Base-by-base conservation (phyloP, 2,888 invertebrate species). In the Acrobasis repandana region DNA sequence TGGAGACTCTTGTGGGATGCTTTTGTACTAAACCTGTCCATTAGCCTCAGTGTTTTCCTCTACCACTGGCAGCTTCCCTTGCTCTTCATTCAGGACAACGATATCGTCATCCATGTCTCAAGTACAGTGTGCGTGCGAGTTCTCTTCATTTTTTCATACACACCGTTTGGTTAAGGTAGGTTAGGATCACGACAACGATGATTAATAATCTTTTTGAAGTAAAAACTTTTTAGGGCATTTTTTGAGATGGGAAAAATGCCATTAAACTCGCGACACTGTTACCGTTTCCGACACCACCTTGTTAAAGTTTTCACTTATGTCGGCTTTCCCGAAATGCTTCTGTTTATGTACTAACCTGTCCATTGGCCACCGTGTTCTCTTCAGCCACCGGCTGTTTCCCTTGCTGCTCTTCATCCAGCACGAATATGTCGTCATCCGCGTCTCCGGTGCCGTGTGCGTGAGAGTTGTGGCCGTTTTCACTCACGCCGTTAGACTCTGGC, bases 351-450 rank as follows among this genome's bases (percentile, higher is more conserved):
- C 9, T 61, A 14, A 85, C 88, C 74, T 79, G 82, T 62, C 80
- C 82, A 50, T 49, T 49, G 9, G 67, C 57, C 33, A 61, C 68
- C 0, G 50, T 63, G 60, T 82, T 88, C 2, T 89, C 86, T 0
- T 88, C 88, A 0, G 68, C 65, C 0, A 69, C 61, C 18, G 82
- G 80, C 0, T 67, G 61, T 62, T 77, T 86, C 2, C 72, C 72
- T 0, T 82, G 76, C 67, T 95, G 94, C 75, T 96, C 96, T 72
- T 97, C 97, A 68, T 97, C 97, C 71, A 97, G 88, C 16, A 95
- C 94, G 81, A 97, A 97, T 82, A 97, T 97, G 79, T 97, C 94
- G 69, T 97, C 97, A 46, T 95, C 96, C 0, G 91, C 91, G 64
- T 96, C 96, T 75, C 88, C 85, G 14, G 76, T 66, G 36, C 79